Evolutionary conservation across 2,888 invertebrate genomes (phyloP), one percentile per base, ranked within the genome.

Genomic region (Drosophila neotestacea): DNA sequence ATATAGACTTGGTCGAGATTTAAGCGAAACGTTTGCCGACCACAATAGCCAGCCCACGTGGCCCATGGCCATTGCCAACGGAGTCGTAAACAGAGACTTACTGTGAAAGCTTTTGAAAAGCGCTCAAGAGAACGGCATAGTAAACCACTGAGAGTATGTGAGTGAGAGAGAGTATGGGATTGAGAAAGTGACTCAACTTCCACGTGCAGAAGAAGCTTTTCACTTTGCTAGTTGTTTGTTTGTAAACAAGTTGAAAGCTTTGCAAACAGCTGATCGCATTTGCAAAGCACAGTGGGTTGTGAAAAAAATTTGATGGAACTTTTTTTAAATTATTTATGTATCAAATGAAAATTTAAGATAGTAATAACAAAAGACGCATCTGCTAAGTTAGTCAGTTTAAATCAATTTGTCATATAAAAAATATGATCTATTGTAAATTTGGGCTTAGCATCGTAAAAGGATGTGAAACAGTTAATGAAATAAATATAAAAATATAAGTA

Each of bases 181-280:
- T 16, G 39, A 27, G 46, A 51, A 34, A 28, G 13, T 4, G 9
- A 10, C 22, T 6, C 10, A 22, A 39, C 28, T 38, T 22, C 48
- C 73, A 77, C 44, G 48, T 64, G 78, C 32, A 34, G 42, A 54
- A 34, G 42, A 54, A 86, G 85, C 88, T 89, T 77, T 62, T 48
- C 10, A 6, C 50, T n/a, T 16, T 4, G 41, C 47, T 30, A 28
- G n/a, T 36, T 46, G 36, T 58, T 56, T 63, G 63, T 81, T 85
- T 82, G 85, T 79, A 85, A 89, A 89, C 88, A 87, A 85, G 51
- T 28, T 38, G 38, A 77, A 67, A 85, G 85, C 85, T 85, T 51
- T 60, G 1, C 16, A 4, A 34, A 52, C 89, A 88, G 88, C 87
- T 88, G 84, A 28, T 41, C 42, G 5, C 27, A 10, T 6, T 0